Evolutionary conservation across 2,888 invertebrate genomes (phyloP), one percentile per base, ranked within the genome.

Genomic region (Hybos culiciformis): DNA sequence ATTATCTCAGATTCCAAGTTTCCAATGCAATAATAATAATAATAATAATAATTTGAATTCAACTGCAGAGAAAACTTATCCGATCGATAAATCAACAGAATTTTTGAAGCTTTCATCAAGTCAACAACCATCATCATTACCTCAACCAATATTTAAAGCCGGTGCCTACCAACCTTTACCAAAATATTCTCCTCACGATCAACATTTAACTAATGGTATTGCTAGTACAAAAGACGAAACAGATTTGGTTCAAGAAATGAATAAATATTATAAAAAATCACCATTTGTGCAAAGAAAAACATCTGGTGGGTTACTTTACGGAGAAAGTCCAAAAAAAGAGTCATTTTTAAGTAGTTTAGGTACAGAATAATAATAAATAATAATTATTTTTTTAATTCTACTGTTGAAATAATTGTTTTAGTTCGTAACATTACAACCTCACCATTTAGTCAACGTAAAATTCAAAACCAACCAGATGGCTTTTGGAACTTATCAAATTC

Each of bases 381-480:
- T 9, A 26, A 26, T 5, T 5, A 26, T 4, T 26, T 12, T 12
- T 5, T 26, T 5, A 12, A 4, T 12, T 26, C 12, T 12, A 26
- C 3, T 26, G 3, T 4, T 26, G 26, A 5, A 12, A 12, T 26
- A n/a, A 26, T 26, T 12, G 12, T 29, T 29, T 39, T 47, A 39
- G 46, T 66, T 42, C 59, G 64, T 37, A 65, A 65, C 53, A 50
- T 65, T 47, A 63, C 64, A 5, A 60, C 60, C 18, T 66, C 66
- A 43, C 65, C 66, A 20, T 66, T 64, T 49, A 62, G 61, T 48
- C 66, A 66, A 54, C 63, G 64, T 53, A 62, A 62, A 51, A 59
- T 56, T 42, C 50, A 42, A 49, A 49, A 49, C 18, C 51, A 51
- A 52, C 42, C 46, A 24, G 48, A 49, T 38, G 48, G 46, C 45